These are phyloP conservation scores for Pollenia griseotomentosa DNA, from an alignment of 2,888 invertebrate genomes.

Conservation along the genomic window DNA sequence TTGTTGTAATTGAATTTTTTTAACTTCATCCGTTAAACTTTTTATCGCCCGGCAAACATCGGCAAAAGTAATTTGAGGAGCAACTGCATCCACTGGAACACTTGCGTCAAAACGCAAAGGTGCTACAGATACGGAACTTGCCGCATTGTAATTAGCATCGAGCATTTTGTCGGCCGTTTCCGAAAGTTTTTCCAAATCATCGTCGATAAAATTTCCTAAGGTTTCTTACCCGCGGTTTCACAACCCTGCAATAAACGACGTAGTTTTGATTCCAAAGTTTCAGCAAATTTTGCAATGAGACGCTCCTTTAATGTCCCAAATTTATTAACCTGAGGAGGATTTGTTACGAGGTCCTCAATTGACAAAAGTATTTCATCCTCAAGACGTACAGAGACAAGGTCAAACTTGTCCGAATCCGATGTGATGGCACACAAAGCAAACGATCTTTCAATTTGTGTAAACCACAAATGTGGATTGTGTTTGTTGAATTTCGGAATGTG, in stretches of 20 bases:
- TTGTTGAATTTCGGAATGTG: slow-evolving; percentile 47
- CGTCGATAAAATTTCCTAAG: neutral
- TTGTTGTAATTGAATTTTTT: slow-evolving; percentile 20
- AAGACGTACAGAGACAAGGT: slow-evolving; percentile 29
- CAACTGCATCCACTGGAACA: slow-evolving; percentile 17
- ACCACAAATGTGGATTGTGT: slow-evolving; percentile 47
- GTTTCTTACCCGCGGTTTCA: slow-evolving; percentile 10
- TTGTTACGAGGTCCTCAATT: slow-evolving; percentile 57
- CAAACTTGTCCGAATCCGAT: slow-evolving; percentile 35
- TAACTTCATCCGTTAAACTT: slow-evolving; percentile 22
- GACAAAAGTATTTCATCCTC: slow-evolving; percentile 50
- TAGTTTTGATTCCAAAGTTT: slow-evolving; percentile 2
- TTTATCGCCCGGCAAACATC: slow-evolving; percentile 13
- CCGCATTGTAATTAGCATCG: slow-evolving; percentile 14
- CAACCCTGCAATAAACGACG: slow-evolving; percentile 3
- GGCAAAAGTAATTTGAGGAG: neutral
- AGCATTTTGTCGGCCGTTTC: too few relatives aligned
- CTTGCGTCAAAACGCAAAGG: neutral
- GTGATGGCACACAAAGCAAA: slow-evolving; percentile 5
- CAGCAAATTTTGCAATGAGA: too few relatives aligned
- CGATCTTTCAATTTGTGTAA: slow-evolving; percentile 47
- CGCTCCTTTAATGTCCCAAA: too few relatives aligned
- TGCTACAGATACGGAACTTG: neutral
- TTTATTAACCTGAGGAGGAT: slow-evolving; percentile 27
- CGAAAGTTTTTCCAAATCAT: too few relatives aligned